phyloP scores from a whole-genome alignment of 2,888 invertebrate genomes.

The Polymixis lichenea region DNA sequence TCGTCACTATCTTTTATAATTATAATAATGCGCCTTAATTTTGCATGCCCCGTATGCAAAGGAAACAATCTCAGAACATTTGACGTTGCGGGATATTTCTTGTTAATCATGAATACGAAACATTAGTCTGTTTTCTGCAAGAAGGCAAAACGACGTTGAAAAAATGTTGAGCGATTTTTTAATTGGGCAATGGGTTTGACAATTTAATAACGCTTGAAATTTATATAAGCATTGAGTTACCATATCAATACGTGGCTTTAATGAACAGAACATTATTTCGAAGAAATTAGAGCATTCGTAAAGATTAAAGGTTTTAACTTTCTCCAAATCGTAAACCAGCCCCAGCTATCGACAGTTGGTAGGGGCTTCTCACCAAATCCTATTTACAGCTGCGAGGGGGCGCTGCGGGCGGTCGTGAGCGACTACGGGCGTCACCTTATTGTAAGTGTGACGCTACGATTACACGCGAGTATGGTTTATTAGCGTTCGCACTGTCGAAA shows the following conservation, averaged over 20 bases:
- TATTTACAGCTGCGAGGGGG: slow-evolving; percentile 8
- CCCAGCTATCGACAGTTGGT: background rate
- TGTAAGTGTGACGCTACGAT: slow-evolving; percentile 12
- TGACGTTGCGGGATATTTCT: background rate
- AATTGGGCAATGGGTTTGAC: background rate
- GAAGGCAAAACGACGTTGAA: background rate
- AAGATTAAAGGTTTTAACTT: no score
- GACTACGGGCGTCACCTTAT: slow-evolving; percentile 13
- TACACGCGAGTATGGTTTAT: slow-evolving; percentile 22
- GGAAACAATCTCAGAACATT: background rate
- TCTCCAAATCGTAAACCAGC: background rate
- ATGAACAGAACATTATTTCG: background rate
- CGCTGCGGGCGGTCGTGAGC: slow-evolving; percentile 4
- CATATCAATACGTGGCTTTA: background rate
- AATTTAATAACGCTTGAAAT: background rate
- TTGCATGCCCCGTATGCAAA: background rate
- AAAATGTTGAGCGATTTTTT: background rate
- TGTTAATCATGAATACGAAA: background rate
- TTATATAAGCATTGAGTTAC: background rate
- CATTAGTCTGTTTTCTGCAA: background rate
- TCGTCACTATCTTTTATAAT: no score
- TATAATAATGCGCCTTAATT: background rate
- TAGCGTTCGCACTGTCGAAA: background rate
- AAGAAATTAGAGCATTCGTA: no score
- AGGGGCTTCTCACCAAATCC: slow-evolving; percentile 6